Conservation (phyloP, 2,888 invertebrate species). For the Drosophila meridionalis region DNA sequence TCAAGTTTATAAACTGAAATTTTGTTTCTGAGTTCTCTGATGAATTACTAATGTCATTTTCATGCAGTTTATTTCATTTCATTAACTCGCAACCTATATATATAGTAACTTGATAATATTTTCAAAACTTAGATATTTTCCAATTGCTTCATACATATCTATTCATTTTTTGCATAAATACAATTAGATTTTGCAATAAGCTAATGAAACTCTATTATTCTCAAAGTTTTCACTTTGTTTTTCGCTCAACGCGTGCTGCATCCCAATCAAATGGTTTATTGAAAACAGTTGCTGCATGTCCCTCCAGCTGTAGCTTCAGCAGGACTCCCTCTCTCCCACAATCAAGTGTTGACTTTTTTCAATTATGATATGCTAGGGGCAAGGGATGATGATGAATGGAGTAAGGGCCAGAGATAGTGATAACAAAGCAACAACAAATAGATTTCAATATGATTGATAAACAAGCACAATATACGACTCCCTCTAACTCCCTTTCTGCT, state of each 20-base stretch:
- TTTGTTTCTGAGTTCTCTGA: not conserved
- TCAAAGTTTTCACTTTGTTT: not conserved
- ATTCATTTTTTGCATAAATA: not conserved
- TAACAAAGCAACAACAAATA: slow-evolving; percentile 65
- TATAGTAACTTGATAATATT: not conserved
- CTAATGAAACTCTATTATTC: not conserved
- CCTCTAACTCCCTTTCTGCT: not conserved
- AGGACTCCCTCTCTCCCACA: not conserved
- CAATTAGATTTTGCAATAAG: not conserved
- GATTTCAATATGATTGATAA: slow-evolving; percentile 81
- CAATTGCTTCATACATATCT: not conserved
- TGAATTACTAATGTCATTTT: not conserved
- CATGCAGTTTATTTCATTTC: not conserved
- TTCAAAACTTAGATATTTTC: not conserved
- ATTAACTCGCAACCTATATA: too few species aligned
- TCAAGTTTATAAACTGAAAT: not conserved
- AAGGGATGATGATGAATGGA: not conserved
- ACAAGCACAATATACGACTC: slow-evolving; percentile 33
- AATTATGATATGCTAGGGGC: slow-evolving; percentile 54
- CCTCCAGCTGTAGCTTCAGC: not conserved
- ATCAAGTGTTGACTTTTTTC: slow-evolving; percentile 50
- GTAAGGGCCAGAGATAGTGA: slow-evolving; percentile 3
- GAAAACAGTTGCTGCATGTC: slow-evolving; percentile 7
- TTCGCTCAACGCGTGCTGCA: not conserved
- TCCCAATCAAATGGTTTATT: not conserved